A percentile compares a stretch with the other conserved stretches of the same genome.
These are phyloP conservation scores for Atrichornis clamosus DNA, from an alignment of 2,113 vertebrate genomes.

Conservation along the genomic window DNA sequence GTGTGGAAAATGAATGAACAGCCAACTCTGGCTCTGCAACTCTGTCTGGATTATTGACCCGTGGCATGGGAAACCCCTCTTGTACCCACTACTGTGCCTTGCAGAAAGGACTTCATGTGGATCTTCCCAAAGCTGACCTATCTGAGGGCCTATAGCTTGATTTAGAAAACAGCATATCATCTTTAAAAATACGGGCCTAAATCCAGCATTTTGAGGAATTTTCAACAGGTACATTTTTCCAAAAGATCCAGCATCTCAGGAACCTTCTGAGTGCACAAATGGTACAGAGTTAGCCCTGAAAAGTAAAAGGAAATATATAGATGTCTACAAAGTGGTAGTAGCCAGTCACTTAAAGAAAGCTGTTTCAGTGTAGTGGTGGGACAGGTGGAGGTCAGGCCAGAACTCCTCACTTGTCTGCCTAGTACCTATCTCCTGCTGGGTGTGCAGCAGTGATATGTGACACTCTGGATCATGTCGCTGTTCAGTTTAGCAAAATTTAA, in stretches of 20 bases:
- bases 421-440: rapidly evolving
- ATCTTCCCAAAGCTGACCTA: background rate
- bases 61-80: rapidly evolving
- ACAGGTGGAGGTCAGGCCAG: background rate
- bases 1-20: background rate
- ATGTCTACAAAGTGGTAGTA: background rate
- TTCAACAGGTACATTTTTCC: background rate
- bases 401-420: background rate
- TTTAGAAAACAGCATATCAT: background rate
- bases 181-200: background rate
- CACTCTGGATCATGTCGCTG: rapidly evolving
- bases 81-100: background rate
- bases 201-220: background rate
- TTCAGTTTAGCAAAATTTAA: background rate
- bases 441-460: background rate
- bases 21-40: background rate
- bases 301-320: background rate
- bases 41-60: background rate
- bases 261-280: background rate
- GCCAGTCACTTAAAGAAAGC: background rate
- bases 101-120: background rate
- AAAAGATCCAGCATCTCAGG: background rate
- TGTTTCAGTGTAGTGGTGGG: background rate
- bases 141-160: background rate
- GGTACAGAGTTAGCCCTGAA: background rate